A percentile compares a stretch with the other conserved stretches of the same genome.
These are phyloP conservation scores for Dinothrombium tinctorium DNA, from an alignment of 1,140 invertebrate genomes.

Conservation along the genomic window DNA sequence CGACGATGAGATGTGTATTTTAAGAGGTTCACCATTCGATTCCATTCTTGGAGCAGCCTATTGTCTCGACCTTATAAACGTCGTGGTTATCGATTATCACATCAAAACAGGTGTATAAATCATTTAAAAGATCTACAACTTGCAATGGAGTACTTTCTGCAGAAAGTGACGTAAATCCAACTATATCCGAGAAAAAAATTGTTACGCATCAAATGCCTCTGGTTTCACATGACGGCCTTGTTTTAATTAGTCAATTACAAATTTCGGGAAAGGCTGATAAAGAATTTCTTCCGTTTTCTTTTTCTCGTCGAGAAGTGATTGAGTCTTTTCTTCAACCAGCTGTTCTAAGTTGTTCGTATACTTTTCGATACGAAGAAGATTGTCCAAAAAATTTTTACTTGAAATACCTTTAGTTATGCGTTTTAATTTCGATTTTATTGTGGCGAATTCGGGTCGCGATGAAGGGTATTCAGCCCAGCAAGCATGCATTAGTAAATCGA, in stretches of 20 bases:
- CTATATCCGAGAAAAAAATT: conserved; percentile 50
- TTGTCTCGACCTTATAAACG: conserved; percentile 96
- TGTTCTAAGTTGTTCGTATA: conserved; percentile 92
- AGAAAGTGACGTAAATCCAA: conserved; percentile 84
- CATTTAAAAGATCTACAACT: conserved; percentile 27
- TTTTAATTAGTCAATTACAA: conserved; percentile 11
- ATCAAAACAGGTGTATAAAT: conserved; percentile 32
- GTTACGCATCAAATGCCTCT: conserved; percentile 20
- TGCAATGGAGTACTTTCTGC: conserved; percentile 74
- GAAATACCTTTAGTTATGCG: conserved; percentile 12
- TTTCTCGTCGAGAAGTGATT: conserved; percentile 88
- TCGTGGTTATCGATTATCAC: conserved; percentile 88
- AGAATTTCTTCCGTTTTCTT: conserved; percentile 84
- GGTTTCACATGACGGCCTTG: conserved; percentile 42
- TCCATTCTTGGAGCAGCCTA: conserved; percentile 64
- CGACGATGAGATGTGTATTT: conserved; percentile 74
- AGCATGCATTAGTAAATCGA: conserved; percentile 32
- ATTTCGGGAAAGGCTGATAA: conserved; percentile 82
- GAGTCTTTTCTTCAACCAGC: conserved; percentile 77
- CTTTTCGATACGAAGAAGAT: conserved; percentile 91
- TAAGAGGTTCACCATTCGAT: conserved; percentile 49
- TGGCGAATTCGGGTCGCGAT: conserved; percentile 47
- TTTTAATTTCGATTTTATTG: conserved; percentile 32
- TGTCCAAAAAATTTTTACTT: conserved; percentile 61
- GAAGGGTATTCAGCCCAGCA: conserved; percentile 58